These are phyloP conservation scores for Apodemia mormo DNA, from an alignment of 2,888 invertebrate genomes.

Conservation along the genomic window DNA sequence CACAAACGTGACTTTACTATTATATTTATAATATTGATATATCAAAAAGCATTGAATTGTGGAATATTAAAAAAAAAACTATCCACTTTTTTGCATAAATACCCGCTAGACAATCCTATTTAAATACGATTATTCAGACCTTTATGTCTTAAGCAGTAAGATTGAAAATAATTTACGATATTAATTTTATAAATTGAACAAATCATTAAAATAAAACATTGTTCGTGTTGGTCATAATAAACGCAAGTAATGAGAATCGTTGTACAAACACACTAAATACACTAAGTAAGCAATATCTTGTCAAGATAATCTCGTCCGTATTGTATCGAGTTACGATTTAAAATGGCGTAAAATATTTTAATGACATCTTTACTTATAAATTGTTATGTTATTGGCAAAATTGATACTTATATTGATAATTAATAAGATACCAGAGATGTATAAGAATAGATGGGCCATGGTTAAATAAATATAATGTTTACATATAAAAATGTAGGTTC, in stretches of 20 bases:
- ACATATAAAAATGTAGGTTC: too few species aligned
- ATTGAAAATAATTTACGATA: constrained; percentile 15
- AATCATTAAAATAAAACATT: constrained; percentile 18
- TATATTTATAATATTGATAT: too few species aligned
- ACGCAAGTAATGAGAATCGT: constrained; percentile 10
- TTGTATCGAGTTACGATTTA: not conserved
- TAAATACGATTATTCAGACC: constrained; percentile 12
- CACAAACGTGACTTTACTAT: too few species aligned
- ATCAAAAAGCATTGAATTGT: too few species aligned
- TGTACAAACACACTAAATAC: not conserved
- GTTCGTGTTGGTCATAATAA: constrained; percentile 12
- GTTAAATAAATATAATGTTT: not conserved
- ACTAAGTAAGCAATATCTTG: not conserved
- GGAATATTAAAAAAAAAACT: too few species aligned
- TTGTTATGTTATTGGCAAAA: constrained; percentile 11
- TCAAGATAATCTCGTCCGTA: not conserved
- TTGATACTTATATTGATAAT: not conserved
- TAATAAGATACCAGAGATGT: constrained; percentile 3
- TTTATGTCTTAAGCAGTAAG: constrained; percentile 11
- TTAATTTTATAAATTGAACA: constrained; percentile 15
- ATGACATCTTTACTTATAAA: not conserved
- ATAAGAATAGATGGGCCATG: not conserved
- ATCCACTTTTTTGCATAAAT: not conserved
- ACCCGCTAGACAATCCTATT: not conserved
- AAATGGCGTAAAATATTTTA: not conserved